Conservation (phyloP, 2,888 invertebrate species). For the Drosophila nr. perissopoda region DNA sequence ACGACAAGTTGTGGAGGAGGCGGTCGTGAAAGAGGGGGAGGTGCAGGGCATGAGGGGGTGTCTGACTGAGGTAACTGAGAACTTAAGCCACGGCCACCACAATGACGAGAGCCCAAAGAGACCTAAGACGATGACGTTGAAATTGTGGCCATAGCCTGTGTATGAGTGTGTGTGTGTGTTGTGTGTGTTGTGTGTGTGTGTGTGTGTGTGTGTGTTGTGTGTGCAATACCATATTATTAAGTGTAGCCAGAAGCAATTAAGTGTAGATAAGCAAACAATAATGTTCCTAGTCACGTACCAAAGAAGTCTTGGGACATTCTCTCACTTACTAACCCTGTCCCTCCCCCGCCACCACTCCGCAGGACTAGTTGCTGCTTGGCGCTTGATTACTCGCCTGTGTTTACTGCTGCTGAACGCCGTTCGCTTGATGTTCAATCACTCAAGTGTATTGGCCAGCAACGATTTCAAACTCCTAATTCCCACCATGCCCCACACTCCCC, state of each 20-base stretch:
- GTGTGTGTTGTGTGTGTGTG: constrained; percentile 36
- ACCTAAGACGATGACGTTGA: constrained; percentile 54
- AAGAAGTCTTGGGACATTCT: constrained; percentile 71
- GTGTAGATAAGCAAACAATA: constrained; percentile 83
- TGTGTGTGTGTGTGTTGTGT: constrained; percentile 25
- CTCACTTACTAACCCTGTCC: constrained; percentile 47
- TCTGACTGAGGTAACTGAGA: constrained; percentile 21
- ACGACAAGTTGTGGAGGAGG: constrained; percentile 41
- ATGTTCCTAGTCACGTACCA: constrained; percentile 81
- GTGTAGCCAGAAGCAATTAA: constrained; percentile 84
- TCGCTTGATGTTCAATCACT: constrained; percentile 61
- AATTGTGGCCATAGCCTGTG: constrained; percentile 44
- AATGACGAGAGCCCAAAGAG: constrained; percentile 42
- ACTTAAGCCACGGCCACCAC: constrained; percentile 41
- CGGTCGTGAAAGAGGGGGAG: neutral
- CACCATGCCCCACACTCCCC: constrained; percentile 2
- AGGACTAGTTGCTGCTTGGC: constrained; percentile 12
- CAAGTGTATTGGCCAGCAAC: constrained; percentile 64
- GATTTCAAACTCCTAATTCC: constrained; percentile 16
- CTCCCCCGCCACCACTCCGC: neutral
- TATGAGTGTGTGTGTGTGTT: constrained; percentile 19
- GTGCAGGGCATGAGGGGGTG: neutral
- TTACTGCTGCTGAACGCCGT: constrained; percentile 34
- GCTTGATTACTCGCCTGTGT: constrained; percentile 43
- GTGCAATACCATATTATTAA: constrained; percentile 78